Evolutionary conservation across 2,888 invertebrate genomes (phyloP).

Genomic region (Brenthis ino): DNA sequence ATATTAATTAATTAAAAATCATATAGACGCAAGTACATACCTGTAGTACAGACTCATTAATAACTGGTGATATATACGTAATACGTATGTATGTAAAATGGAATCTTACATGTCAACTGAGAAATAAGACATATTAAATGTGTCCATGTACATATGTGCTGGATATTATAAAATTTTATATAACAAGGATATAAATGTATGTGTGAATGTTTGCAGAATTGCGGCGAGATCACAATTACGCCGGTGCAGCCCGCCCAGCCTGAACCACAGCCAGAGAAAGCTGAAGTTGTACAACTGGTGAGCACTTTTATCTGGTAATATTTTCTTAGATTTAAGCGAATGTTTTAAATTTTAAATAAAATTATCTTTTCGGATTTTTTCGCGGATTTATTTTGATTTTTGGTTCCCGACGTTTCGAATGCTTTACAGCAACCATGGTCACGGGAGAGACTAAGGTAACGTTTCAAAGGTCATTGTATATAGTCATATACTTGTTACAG

Average conservation of each 20-base stretch:
- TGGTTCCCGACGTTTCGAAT: neutral
- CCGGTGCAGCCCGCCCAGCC: conserved; percentile 76
- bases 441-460: too few species aligned
- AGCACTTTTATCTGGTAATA: conserved; percentile 41
- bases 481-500: too few species aligned
- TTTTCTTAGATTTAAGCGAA: too few species aligned
- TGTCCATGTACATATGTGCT: neutral
- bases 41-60: too few species aligned
- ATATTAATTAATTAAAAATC: neutral
- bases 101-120: neutral
- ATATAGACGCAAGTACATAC: too few species aligned
- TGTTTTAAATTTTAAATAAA: too few species aligned
- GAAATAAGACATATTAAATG: neutral
- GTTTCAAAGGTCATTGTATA: too few species aligned
- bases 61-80: too few species aligned
- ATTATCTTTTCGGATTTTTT: too few species aligned
- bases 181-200: conserved; percentile 10
- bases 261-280: conserved; percentile 62
- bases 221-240: conserved; percentile 83
- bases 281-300: conserved; percentile 75
- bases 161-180: neutral
- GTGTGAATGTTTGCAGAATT: conserved; percentile 63
- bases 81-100: too few species aligned
- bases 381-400: neutral
- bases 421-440: too few species aligned